Percentiles rank a stretch among this genome's conserved stretches.
These are phyloP conservation scores for Drosophila rufa DNA, from an alignment of 1,140 invertebrate genomes.

Conservation along the genomic window DNA sequence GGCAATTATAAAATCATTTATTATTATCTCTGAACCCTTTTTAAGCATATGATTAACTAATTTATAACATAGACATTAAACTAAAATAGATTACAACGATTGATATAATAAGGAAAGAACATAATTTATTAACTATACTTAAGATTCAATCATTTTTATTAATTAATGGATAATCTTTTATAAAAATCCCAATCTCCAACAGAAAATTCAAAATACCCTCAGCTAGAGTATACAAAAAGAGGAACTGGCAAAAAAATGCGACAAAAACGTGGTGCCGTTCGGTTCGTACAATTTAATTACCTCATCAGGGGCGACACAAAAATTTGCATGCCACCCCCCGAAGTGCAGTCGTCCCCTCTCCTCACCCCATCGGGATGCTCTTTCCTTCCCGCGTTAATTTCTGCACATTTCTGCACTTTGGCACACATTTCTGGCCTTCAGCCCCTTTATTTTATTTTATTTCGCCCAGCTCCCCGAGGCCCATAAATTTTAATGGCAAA, in stretches of 20 bases:
- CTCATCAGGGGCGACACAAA: constrained; percentile 46
- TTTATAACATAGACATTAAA: background rate
- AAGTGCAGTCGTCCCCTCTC: constrained; percentile 30
- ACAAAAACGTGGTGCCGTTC: constrained; percentile 47
- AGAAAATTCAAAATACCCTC: background rate
- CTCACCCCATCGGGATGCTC: constrained; percentile 6
- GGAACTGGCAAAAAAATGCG: constrained; percentile 47
- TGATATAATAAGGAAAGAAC: no score
- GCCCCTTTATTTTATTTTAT: background rate
- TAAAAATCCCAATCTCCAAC: background rate
- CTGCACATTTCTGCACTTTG: constrained; percentile 47
- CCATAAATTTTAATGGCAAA: constrained; percentile 83
- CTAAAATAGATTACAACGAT: background rate
- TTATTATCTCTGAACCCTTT: no score
- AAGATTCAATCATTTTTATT: background rate
- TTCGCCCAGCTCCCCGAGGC: constrained; percentile 14
- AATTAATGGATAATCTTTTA: accelerated
- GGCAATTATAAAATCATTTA: no score
- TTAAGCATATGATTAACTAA: no score
- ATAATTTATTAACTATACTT: no score
- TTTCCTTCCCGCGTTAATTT: constrained; percentile 33
- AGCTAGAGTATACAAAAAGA: constrained; percentile 2
- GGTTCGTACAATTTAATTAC: constrained; percentile 67
- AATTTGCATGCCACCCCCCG: constrained; percentile 75
- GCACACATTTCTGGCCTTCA: constrained; percentile 41